These are phyloP conservation scores for Rhegmatorhina hoffmannsi DNA, from an alignment of 2,113 vertebrate genomes.

Conservation along the genomic window DNA sequence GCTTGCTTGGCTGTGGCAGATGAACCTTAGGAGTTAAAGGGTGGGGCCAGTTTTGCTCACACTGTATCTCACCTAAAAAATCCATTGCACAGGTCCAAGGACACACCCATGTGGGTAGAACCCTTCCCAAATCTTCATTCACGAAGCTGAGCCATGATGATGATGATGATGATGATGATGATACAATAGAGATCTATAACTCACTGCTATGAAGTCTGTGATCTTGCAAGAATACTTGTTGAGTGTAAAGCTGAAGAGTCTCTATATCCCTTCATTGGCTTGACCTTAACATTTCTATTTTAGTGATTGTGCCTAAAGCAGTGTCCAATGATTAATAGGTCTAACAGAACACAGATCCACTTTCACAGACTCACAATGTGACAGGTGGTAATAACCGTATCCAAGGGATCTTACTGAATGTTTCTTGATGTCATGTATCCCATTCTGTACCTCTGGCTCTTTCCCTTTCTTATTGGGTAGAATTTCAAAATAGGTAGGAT, in stretches of 20 bases:
- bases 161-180: too few species aligned
- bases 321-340: neutral
- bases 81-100: too few species aligned
- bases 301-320: neutral
- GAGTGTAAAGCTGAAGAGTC: fast-evolving
- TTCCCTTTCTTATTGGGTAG: neutral
- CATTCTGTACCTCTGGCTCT: neutral
- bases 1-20: too few species aligned
- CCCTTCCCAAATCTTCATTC: too few species aligned
- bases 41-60: too few species aligned
- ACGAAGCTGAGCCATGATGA: too few species aligned
- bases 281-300: neutral
- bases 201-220: neutral
- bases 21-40: too few species aligned
- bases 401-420: neutral
- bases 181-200: neutral
- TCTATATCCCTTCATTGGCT: neutral
- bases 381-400: neutral
- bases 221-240: neutral
- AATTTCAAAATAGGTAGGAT: neutral
- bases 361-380: neutral
- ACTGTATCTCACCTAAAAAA: too few species aligned
- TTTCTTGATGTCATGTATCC: neutral
- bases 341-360: neutral
- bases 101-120: too few species aligned